Conservation (phyloP, 2,797 vertebrate genomes). For the Clarias platycephalus region DNA sequence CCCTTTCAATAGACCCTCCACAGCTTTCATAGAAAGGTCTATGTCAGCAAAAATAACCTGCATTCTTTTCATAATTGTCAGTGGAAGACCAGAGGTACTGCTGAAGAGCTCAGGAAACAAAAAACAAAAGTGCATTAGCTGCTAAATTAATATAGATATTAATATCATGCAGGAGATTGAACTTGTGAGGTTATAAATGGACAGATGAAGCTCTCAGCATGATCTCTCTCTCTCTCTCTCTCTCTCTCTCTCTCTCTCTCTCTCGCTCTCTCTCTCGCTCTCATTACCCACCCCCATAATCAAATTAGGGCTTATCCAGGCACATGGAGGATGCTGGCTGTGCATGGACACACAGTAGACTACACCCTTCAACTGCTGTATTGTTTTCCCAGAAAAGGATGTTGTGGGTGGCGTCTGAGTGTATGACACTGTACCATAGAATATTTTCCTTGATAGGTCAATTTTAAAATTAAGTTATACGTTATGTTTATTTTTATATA, state of each 20-base stretch:
- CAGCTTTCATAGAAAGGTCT: constrained; percentile 19
- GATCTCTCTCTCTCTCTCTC: constrained; percentile 46
- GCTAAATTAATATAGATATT: constrained; percentile 46
- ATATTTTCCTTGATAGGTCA: constrained; percentile 35
- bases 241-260: constrained; percentile 39
- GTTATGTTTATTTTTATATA: constrained; percentile 1
- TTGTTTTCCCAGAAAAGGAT: constrained; percentile 71
- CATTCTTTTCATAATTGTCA: constrained; percentile 12
- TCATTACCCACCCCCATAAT: constrained; percentile 63
- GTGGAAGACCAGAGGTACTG: background rate
- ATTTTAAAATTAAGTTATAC: background rate
- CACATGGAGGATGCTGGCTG: constrained; percentile 60
- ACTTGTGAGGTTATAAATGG: constrained; percentile 39
- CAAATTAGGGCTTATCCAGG: constrained; percentile 72
- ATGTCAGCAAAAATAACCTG: constrained; percentile 21
- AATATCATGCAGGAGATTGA: constrained; percentile 33
- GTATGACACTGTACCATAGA: constrained; percentile 39
- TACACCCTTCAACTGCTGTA: constrained; percentile 76
- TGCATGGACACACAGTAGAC: constrained; percentile 65
- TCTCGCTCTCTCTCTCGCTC: constrained; percentile 33
- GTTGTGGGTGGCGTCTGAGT: constrained; percentile 62
- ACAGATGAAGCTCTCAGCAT: constrained; percentile 47
- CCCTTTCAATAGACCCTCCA: constrained; percentile 36
- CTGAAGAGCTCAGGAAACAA: constrained; percentile 18
- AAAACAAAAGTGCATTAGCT: constrained; percentile 29